Percentiles rank a stretch among this genome's conserved stretches.
Conservation (phyloP, 2,888 invertebrate species). For the Eutolmus rufibarbis region DNA sequence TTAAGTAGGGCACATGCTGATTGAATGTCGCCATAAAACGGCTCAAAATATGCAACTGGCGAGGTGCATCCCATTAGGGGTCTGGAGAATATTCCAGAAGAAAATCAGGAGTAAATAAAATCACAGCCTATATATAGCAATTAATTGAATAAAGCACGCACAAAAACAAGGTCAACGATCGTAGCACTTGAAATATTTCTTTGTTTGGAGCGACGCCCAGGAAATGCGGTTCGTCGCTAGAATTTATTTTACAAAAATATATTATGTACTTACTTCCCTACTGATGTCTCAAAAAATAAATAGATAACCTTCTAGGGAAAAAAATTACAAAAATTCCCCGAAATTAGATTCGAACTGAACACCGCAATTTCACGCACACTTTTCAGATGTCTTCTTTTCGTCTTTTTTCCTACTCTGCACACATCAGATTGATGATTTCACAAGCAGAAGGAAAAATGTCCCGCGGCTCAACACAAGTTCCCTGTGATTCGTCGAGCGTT, state of each 20-base stretch:
- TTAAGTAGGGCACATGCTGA: conserved; percentile 27
- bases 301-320: neutral
- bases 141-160: conserved; percentile 1
- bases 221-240: neutral
- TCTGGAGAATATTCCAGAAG: neutral
- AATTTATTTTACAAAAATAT: neutral
- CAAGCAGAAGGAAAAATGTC: neutral
- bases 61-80: neutral
- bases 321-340: conserved; percentile 4
- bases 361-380: conserved; percentile 26
- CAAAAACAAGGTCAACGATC: conserved; percentile 37
- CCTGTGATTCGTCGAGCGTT: neutral
- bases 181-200: neutral
- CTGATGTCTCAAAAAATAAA: conserved; percentile 21
- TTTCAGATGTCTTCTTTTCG: neutral
- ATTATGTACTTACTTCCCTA: conserved; percentile 27
- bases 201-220: neutral
- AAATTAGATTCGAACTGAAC: neutral
- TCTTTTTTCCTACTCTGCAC: conserved; percentile 15
- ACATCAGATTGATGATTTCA: conserved; percentile 33
- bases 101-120: neutral
- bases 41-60: neutral
- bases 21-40: neutral
- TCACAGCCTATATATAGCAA: neutral
- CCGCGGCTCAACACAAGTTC: neutral